Conservation (phyloP, 2,113 vertebrate species). For the Phasianus colchicus region DNA sequence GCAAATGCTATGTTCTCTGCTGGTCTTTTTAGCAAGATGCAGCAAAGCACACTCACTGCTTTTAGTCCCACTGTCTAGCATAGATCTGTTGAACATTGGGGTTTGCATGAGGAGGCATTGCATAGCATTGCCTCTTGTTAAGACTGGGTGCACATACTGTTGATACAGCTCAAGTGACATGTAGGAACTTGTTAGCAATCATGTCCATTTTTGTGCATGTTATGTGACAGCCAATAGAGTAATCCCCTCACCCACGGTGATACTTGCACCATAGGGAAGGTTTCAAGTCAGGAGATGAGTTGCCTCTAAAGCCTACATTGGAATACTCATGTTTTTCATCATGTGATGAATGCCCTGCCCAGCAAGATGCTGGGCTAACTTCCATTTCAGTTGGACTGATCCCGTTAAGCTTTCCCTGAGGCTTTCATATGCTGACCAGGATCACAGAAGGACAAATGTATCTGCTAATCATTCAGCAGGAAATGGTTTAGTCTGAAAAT, state of each 20-base stretch:
- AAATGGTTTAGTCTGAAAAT: neutral
- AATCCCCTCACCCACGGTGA: neutral
- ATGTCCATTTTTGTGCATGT: slow-evolving; percentile 1
- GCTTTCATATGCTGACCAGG: neutral
- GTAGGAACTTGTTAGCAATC: slow-evolving; percentile 22
- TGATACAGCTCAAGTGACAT: neutral
- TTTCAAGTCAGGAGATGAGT: neutral
- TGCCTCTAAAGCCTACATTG: neutral
- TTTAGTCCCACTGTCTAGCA: neutral
- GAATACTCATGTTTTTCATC: neutral
- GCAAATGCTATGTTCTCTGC: neutral
- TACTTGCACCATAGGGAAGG: neutral
- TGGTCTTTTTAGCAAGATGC: neutral
- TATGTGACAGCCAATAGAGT: neutral
- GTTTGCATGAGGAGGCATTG: slow-evolving; percentile 28
- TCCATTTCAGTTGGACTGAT: neutral
- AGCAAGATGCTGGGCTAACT: neutral
- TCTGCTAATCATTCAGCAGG: neutral
- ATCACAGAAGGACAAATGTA: neutral
- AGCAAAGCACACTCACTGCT: neutral
- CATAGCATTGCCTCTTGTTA: neutral
- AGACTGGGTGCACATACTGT: neutral
- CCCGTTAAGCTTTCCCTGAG: neutral
- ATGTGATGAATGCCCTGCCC: neutral
- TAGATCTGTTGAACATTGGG: neutral